Evolutionary conservation across 64 coral and sea anemone species (phyloP), one percentile per base, ranked within the genome.

Genomic region (Acropora tenuis): DNA sequence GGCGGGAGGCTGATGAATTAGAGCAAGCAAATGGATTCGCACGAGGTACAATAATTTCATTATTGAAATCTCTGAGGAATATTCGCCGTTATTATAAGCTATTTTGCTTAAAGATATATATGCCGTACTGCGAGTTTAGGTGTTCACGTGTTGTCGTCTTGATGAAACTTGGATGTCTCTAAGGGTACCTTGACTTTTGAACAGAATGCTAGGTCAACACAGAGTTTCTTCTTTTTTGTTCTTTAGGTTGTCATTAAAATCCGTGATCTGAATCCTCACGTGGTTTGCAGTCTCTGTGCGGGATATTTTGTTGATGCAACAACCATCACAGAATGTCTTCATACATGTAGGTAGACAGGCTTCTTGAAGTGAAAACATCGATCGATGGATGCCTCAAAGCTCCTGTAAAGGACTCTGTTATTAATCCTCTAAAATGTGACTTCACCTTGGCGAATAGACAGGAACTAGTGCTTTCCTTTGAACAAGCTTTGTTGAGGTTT

Each of bases 301-400:
- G 97, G 97, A 49, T 98, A 98, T 74, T 98, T 98, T 92, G 91
- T 98, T 77, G 97, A 98, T 91, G 97, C 97, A 11, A 98, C 97
- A 12, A 96, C 97, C 2, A 89, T 98, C 18, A 98, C 97, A 55
- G 97, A 98, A 91, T 98, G 97, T 81, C 91, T 98, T 19, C 97
- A 98, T 65, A 98, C 97, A 71, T 98, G 97, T 98, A 85, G 48
- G 87, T 89, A 84, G 17, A 4, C 13, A 30, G 6, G 19, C 18
- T 71, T 20, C 72, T 48, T 77, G 50, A 63, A 63, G 60, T 63
- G 60, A 13, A 13, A 63, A 63, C 30, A 30, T 30, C 30, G 30
- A 30, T 30, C 30, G 30, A 30, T 30, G 30, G 30, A 30, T 30
- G 30, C 30, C 30, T 30, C 30, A 30, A 30, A 30, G 30, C 30